Percentiles rank a stretch among this genome's conserved stretches.
These are phyloP conservation scores for Drosophila vallismaia DNA, from an alignment of 2,888 invertebrate genomes.

Conservation along the genomic window DNA sequence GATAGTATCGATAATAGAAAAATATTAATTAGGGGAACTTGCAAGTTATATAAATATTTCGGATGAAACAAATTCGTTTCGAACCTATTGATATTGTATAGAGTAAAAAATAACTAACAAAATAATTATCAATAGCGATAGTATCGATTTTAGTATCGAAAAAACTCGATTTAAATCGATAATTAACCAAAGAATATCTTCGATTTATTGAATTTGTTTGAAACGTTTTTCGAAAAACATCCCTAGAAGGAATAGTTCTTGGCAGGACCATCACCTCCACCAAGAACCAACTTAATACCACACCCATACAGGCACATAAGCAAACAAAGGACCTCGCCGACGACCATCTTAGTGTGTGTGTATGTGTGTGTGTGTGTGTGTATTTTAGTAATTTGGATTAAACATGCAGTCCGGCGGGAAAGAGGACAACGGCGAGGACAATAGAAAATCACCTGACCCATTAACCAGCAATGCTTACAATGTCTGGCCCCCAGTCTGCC, in stretches of 20 bases:
- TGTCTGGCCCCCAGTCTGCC: not conserved
- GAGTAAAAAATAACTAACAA: not conserved
- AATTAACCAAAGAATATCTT: not conserved
- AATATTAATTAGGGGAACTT: too few relatives aligned
- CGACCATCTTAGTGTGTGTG: conserved; percentile 12
- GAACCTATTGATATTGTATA: too few relatives aligned
- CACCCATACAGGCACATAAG: conserved; percentile 20
- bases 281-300: not conserved
- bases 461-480: conserved; percentile 66
- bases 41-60: too few relatives aligned
- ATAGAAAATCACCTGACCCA: conserved; percentile 78
- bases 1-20: not conserved
- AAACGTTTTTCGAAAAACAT: not conserved
- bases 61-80: too few relatives aligned
- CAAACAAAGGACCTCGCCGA: conserved; percentile 52
- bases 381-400: conserved; percentile 78
- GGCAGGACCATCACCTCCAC: not conserved
- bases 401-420: conserved; percentile 66
- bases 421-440: conserved; percentile 60
- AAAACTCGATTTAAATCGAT: not conserved
- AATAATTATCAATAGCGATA: not conserved
- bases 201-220: not conserved
- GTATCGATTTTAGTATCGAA: not conserved
- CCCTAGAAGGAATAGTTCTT: not conserved
- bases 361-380: conserved; percentile 35